Evolutionary conservation across 2,797 vertebrate species (phyloP).

Genomic region (Gila robusta): DNA sequence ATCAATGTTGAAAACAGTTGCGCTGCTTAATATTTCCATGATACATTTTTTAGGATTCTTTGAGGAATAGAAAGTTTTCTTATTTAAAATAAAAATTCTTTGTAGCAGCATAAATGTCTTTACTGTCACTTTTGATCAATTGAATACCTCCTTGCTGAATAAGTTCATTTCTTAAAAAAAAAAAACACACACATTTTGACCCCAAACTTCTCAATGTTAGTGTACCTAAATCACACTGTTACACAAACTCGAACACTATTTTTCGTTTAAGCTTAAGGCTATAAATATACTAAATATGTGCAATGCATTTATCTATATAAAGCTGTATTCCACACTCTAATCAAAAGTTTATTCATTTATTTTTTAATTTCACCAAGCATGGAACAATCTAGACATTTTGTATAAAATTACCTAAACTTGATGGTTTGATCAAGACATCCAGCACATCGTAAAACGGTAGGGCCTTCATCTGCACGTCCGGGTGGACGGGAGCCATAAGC

Average conservation of each 20-base stretch:
- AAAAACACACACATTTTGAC: background rate
- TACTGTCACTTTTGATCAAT: background rate
- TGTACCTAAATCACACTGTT: background rate
- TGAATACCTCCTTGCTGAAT: too few relatives aligned
- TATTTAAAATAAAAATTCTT: background rate
- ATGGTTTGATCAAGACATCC: slow-evolving; percentile 95
- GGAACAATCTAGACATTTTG: background rate
- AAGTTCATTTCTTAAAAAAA: background rate
- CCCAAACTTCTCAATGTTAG: background rate
- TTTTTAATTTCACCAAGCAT: background rate
- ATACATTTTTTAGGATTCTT: background rate
- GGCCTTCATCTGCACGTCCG: slow-evolving; percentile 94
- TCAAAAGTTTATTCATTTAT: background rate
- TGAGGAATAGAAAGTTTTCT: background rate
- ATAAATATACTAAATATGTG: background rate
- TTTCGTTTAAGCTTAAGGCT: background rate
- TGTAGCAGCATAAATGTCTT: background rate
- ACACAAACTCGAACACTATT: background rate
- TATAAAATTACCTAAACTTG: slow-evolving; percentile 88
- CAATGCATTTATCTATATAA: background rate
- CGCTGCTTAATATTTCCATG: background rate
- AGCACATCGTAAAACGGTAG: slow-evolving; percentile 96
- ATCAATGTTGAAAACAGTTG: background rate
- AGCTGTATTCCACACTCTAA: background rate
- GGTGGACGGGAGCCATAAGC: slow-evolving; percentile 92